Percentiles rank a stretch among this genome's conserved stretches.
Evolutionary conservation across 2,888 invertebrate species (phyloP).

Genomic region (Apodemia hepburni): DNA sequence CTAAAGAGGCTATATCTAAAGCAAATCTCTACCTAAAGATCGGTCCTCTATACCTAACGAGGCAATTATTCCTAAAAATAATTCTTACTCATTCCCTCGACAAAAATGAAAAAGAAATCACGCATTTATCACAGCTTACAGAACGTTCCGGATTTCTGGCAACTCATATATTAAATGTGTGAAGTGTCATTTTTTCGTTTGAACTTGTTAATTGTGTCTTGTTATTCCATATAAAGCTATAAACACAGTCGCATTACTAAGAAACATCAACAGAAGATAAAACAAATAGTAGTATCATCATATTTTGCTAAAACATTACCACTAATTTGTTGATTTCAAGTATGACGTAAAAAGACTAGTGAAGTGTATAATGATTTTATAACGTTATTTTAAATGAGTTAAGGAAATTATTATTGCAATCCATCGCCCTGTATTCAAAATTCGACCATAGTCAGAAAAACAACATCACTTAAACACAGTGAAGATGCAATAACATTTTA

Average conservation of each 20-base stretch:
- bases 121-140: background rate
- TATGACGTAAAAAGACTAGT: background rate
- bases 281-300: conserved; percentile 21
- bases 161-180: background rate
- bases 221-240: conserved; percentile 5
- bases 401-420: no score
- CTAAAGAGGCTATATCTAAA: no score
- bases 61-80: no score
- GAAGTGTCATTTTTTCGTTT: background rate
- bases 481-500: no score
- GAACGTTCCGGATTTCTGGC: background rate
- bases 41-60: no score
- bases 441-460: no score
- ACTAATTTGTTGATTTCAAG: conserved; percentile 17
- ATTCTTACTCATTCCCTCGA: no score
- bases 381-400: no score
- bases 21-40: no score
- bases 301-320: conserved; percentile 24
- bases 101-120: background rate
- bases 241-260: conserved; percentile 17
- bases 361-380: no score
- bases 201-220: conserved; percentile 1
- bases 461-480: no score
- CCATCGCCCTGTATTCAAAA: no score
- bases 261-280: conserved; percentile 19